Base-by-base conservation (phyloP, 2,797 vertebrate genomes). In the Tadarida brasiliensis region DNA sequence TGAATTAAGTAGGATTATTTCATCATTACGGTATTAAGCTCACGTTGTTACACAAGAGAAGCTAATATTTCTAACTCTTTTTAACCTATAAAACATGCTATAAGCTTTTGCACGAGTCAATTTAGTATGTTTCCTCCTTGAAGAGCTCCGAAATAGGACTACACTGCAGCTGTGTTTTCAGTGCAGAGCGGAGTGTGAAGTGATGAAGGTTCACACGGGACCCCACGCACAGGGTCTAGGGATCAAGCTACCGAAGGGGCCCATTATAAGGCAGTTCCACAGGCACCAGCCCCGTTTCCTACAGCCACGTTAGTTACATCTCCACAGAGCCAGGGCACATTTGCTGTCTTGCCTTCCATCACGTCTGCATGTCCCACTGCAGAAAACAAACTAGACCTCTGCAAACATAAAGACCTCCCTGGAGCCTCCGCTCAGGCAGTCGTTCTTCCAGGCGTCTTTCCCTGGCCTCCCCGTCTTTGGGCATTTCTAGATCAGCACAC, bases 1-100 rank as follows among this genome's bases (percentile, higher is more conserved):
- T 84, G 84, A 93, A 91, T 97, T 95, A 96, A 91, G 73, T 14
- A 77, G 92, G 89, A 95, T 96, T 81, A 95, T 68, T 94, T 93
- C 77, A 94, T 95, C 92, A 74, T 89, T 88, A 95, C 30, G 0
- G 0, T 47, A 87, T 76, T 93, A 97, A 87, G 11, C 56, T 63
- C 63, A 87, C 44, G 47, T 11, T 74, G 90, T 90, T 91, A 68
- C 78, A 88, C 26, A 88, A 68, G 56, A 96, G 90, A 94, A 89
- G 74, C 70, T 94, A 95, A 76, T 81, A 76, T 63, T 87, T 94
- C 90, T 39, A 68, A 65, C 89, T 93, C 77, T 33, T 83, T 88
- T 71, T 80, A 56, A 26, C 39, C 73, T 57, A 28, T 15, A 68
- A 92, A 96, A 73, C 63, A 81, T 20, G 78, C 44, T 54, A 1